Percentiles rank a stretch among this genome's conserved stretches.
Conservation (phyloP, 92 coral and sea anemone genomes). For the Epizoanthus scotinus region DNA sequence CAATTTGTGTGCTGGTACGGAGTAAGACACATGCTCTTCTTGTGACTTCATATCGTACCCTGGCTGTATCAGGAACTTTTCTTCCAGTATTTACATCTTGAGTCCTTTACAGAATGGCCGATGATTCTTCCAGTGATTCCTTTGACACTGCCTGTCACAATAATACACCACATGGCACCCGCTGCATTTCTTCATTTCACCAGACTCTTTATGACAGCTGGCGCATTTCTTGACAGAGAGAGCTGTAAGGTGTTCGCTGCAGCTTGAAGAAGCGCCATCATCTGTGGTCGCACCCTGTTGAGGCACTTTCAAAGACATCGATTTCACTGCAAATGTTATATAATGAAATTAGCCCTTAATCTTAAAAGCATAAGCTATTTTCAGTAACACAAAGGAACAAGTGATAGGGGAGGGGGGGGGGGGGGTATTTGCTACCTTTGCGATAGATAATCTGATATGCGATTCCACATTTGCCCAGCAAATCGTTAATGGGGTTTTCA, state of each 20-base stretch:
- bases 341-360: too few species aligned
- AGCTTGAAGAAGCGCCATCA: background rate
- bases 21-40: background rate
- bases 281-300: background rate
- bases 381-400: too few species aligned
- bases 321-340: background rate
- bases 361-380: too few species aligned
- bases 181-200: background rate
- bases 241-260: background rate
- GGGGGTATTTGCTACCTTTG: too few species aligned
- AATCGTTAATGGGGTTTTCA: too few species aligned
- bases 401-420: too few species aligned
- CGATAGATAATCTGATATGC: too few species aligned
- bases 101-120: background rate
- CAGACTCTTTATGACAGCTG: constrained; percentile 11
- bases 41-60: background rate
- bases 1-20: too few species aligned
- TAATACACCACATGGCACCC: constrained; percentile 9
- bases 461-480: too few species aligned
- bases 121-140: constrained; percentile 1
- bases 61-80: background rate
- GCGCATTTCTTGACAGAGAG: background rate
- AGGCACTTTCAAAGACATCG: background rate
- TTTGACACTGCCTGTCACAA: constrained; percentile 11
- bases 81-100: background rate